A percentile compares a stretch with the other conserved stretches of the same genome.
Conservation (phyloP, 2,888 invertebrate species). For the Pegoplata infirma region DNA sequence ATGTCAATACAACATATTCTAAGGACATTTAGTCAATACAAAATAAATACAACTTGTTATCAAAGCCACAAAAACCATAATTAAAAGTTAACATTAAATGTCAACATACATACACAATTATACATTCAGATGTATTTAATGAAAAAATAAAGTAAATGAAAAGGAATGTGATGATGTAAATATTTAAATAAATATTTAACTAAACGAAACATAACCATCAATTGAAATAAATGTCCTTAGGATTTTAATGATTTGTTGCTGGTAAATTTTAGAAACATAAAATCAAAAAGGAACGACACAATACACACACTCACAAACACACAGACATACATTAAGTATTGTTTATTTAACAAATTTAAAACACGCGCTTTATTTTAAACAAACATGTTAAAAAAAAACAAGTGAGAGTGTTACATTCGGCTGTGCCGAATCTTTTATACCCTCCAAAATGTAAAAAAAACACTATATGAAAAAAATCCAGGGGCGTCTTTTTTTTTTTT, state of each 20-base stretch:
- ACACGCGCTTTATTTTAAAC: slow-evolving; percentile 42
- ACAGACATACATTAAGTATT: slow-evolving; percentile 17
- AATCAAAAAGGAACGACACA: slow-evolving; percentile 16
- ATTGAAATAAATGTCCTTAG: slow-evolving; percentile 40
- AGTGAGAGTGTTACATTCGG: too few relatives aligned
- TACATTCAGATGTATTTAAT: too few relatives aligned
- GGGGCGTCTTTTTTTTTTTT: too few relatives aligned
- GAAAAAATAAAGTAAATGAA: not conserved
- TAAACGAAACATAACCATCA: slow-evolving; percentile 37
- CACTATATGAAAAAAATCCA: too few relatives aligned
- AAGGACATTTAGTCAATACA: slow-evolving; percentile 42
- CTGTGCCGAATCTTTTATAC: too few relatives aligned
- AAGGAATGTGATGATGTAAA: not conserved
- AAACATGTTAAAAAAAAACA: too few relatives aligned
- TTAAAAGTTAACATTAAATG: slow-evolving; percentile 60
- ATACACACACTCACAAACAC: slow-evolving; percentile 14
- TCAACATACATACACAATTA: slow-evolving; percentile 28
- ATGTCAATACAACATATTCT: not conserved
- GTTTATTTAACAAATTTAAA: slow-evolving; percentile 60
- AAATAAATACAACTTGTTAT: slow-evolving; percentile 38
- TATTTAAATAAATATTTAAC: slow-evolving; percentile 56
- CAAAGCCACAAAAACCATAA: slow-evolving; percentile 48
- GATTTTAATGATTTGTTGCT: not conserved
- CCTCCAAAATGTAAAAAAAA: too few relatives aligned
- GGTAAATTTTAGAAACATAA: not conserved